Evolutionary conservation across 2,113 vertebrate species (phyloP).

Genomic region (Opisthocomus hoazin): DNA sequence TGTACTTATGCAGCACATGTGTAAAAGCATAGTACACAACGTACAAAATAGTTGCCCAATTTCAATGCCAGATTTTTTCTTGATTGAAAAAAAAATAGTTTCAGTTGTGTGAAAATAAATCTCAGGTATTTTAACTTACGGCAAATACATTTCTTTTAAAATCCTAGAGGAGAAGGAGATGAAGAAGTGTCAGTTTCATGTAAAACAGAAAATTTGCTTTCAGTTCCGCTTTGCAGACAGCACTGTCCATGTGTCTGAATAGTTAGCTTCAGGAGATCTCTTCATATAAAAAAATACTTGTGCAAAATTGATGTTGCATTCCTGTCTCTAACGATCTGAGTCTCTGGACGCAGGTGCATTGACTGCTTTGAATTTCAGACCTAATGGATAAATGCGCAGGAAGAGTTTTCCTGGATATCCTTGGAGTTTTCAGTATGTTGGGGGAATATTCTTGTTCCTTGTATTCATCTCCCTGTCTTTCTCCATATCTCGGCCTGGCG

Average conservation of each 20-base stretch:
- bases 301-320: neutral
- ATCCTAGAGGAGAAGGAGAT: neutral
- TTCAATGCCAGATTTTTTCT: neutral
- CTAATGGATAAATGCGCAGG: neutral
- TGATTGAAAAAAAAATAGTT: neutral
- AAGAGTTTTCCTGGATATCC: neutral
- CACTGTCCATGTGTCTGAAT: neutral
- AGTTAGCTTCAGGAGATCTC: neutral
- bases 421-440: neutral
- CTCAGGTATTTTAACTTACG: neutral
- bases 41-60: neutral
- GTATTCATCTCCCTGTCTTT: neutral
- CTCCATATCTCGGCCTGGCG: neutral
- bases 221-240: neutral
- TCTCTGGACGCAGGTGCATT: neutral
- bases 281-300: neutral
- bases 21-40: neutral
- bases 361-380: neutral
- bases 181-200: neutral
- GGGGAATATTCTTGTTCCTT: neutral
- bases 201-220: neutral
- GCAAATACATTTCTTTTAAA: neutral
- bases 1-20: neutral
- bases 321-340: neutral
- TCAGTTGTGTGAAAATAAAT: neutral